Evolutionary conservation across 2,888 invertebrate genomes (phyloP), one percentile per base, ranked within the genome.

Genomic region (Rhamphomyia laevipes): DNA sequence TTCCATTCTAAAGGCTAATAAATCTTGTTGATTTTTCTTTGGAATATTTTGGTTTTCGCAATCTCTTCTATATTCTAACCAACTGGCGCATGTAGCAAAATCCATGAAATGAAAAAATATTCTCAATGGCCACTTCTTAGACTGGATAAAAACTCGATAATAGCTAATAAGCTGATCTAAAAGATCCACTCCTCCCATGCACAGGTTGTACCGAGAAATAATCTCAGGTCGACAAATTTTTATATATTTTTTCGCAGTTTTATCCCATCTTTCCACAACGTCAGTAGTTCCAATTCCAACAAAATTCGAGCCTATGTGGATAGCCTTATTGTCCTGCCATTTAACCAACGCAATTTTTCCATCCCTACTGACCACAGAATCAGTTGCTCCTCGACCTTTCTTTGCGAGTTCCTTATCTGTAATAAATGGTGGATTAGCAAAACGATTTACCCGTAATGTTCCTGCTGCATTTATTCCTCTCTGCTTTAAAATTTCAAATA

Each of bases 241-340:
- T 23, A 41, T 23, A 33, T 41, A 47, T 12, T 15, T 17, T 40
- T 47, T 44, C 15, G 27, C 18, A 18, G 23, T 3, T 15, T 52
- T 50, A n/a, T 27, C 31, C 27, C 35, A 52, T 18, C 46, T 40
- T 37, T 50, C 37, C 18, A 50, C 52, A 31, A 37, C 37, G 23
- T 52, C 47, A 16, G 23, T 43, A 13, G 37, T 31, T 37, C 46
- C 43, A 38, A 43, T 16, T 45, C 47, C 47, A 2, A 52, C 45
- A 43, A 52, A 52, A 47, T 52, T 52, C n/a, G 45, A 52, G 27
- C 48, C 46, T 10, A 51, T 31, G 23, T 51, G 37, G 17, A 51
- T 45, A 15, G 46, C 17, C 35, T 49, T 51, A 10, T 46, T 49
- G 41, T 49, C 46, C 18, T 43, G 41, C 49, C 48, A 51, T 41